phyloP scores from a whole-genome alignment of 1,140 invertebrate species.

The Drosophila jambulina region DNA sequence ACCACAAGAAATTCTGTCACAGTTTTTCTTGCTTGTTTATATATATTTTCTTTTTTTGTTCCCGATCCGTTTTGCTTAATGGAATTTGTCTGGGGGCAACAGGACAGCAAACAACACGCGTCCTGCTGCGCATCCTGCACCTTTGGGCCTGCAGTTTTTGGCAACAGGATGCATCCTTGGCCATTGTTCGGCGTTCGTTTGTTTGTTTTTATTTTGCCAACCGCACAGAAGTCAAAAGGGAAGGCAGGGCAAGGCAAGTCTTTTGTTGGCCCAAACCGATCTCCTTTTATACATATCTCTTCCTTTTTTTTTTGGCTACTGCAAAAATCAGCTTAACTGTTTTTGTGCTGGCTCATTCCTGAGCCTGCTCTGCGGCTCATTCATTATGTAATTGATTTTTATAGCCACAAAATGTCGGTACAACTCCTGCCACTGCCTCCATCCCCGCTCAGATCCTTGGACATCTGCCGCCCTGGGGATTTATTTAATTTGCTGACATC shows the following conservation, averaged over 20 bases:
- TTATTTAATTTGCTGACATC: conserved; percentile 69
- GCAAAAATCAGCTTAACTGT: conserved; percentile 42
- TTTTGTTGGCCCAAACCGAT: conserved; percentile 37
- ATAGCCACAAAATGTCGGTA: conserved; percentile 47
- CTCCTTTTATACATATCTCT: neutral
- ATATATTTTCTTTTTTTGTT: neutral
- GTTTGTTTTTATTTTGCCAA: conserved; percentile 57
- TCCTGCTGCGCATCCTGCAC: conserved; percentile 56
- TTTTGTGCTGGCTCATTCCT: conserved; percentile 25
- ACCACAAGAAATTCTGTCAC: neutral
- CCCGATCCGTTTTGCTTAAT: conserved; percentile 35
- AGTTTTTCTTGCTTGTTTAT: conserved; percentile 13
- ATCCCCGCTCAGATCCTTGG: conserved; percentile 2
- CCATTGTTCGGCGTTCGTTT: conserved; percentile 5
- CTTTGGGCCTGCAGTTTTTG: conserved; percentile 54
- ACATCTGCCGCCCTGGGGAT: conserved; percentile 65
- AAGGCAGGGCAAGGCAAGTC: conserved; percentile 17
- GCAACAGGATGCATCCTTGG: conserved; percentile 48
- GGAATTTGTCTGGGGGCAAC: conserved; percentile 36
- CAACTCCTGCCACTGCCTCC: conserved; percentile 12
- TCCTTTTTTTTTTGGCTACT: conserved; percentile 36
- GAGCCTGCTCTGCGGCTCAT: neutral
- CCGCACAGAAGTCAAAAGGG: conserved; percentile 61
- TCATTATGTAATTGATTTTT: conserved; percentile 70
- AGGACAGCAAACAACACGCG: conserved; percentile 34